phyloP scores from a whole-genome alignment of 2,888 invertebrate species.

The Watsonalla cultraria region DNA sequence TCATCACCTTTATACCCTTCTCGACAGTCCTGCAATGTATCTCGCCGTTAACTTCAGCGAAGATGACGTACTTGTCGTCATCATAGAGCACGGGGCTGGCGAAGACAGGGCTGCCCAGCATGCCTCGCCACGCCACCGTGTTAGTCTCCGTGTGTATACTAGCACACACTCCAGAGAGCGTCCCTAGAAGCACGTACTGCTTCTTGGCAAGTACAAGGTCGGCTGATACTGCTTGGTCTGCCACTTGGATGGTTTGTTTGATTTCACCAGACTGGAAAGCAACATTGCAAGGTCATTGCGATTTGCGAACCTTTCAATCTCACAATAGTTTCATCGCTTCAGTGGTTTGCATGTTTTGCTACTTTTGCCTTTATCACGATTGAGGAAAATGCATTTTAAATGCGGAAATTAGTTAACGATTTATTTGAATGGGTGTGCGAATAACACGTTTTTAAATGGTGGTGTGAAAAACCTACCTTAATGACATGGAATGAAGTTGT shows the following conservation, averaged over 20 bases:
- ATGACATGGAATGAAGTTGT: too few relatives aligned
- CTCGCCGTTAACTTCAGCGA: conserved; percentile 76
- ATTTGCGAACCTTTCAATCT: neutral
- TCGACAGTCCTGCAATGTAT: conserved; percentile 73
- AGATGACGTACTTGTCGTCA: conserved; percentile 72
- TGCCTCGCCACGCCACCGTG: conserved; percentile 79
- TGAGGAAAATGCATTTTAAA: too few relatives aligned
- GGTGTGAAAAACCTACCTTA: too few relatives aligned
- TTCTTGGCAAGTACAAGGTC: conserved; percentile 61
- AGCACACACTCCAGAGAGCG: conserved; percentile 79
- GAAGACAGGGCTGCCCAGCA: conserved; percentile 81
- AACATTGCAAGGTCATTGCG: neutral
- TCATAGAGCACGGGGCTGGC: conserved; percentile 79
- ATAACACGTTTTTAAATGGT: too few relatives aligned
- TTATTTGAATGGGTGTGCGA: too few relatives aligned
- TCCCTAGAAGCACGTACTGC: conserved; percentile 66
- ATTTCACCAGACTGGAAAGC: conserved; percentile 70
- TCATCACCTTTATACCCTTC: conserved; percentile 69
- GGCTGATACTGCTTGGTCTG: conserved; percentile 69
- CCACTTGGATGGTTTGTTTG: conserved; percentile 47
- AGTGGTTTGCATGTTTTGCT: neutral
- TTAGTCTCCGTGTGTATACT: conserved; percentile 68
- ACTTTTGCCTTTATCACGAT: too few relatives aligned
- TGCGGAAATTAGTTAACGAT: too few relatives aligned
- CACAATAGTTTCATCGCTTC: neutral